phyloP scores from a whole-genome alignment of 2,113 vertebrate genomes.

The Rhipidura dahli region DNA sequence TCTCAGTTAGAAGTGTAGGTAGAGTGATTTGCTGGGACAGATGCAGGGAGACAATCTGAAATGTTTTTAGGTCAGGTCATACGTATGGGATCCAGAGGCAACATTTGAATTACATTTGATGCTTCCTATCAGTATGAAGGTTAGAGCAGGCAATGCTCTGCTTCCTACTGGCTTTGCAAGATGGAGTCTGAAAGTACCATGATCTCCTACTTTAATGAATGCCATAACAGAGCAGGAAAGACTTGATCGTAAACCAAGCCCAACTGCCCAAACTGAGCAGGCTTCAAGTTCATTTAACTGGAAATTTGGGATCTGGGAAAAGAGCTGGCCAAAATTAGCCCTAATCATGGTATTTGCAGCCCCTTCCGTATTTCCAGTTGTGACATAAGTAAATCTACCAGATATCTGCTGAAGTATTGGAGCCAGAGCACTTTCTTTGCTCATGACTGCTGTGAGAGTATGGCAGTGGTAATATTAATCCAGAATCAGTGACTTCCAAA shows the following conservation, averaged over 20 bases:
- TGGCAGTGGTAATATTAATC: background rate
- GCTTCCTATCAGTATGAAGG: background rate
- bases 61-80: background rate
- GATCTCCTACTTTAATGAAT: background rate
- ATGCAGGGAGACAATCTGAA: background rate
- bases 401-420: background rate
- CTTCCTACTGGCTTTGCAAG: background rate
- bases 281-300: background rate
- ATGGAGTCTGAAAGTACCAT: background rate
- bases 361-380: background rate
- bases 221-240: background rate
- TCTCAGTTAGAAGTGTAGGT: background rate
- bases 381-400: background rate
- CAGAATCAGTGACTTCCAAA: background rate
- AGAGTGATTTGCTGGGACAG: background rate
- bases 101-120: background rate
- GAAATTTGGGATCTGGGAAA: background rate
- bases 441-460: background rate
- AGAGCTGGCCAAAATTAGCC: background rate
- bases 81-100: accelerated
- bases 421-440: background rate
- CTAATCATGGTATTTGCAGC: background rate
- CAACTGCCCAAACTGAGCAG: background rate
- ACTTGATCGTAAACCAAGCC: background rate
- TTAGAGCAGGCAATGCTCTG: background rate